Evolutionary conservation across 2,888 invertebrate genomes (phyloP), one percentile per base, ranked within the genome.

Genomic region (Rhingia campestris): DNA sequence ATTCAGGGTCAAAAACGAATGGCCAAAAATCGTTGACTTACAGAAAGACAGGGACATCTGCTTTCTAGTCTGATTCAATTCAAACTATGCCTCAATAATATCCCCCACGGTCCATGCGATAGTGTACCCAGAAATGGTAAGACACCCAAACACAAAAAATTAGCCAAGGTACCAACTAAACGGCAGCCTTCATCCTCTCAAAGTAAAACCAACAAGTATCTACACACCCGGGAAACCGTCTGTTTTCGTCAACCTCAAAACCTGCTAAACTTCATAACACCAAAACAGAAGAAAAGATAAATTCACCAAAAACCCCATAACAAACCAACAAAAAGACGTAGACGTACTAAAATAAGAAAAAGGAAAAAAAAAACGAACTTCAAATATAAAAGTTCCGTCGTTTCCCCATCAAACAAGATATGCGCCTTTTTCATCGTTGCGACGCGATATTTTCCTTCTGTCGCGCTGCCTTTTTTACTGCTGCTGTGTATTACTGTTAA

Each of bases 341-440:
- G 47, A 10, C 45, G 41, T 43, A 47, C 45, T 33, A 45, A 45
- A 59, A 43, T 49, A 35, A 43, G 69, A 56, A 64, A 58, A 47
- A 53, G 63, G 22, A 2, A 59, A 59, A 22, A 56, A 39, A 45
- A 67, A 43, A 43, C 58, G 49, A 76, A 81, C 70, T 80, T 74
- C 74, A 80, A 82, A 75, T 69, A 72, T 49, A 76, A 86, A 81
- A 76, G 79, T 76, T 76, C 80, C 84, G 73, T 86, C 84, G 73
- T 81, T 74, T 59, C 70, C 49, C 66, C 77, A 73, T 82, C 82
- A 82, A 82, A 79, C 73, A 45, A 73, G 77, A 82, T 73, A 67
- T 69, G 82, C 63, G 73, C 67, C 79, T 82, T 82, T 82, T 82
- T 82, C 82, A 79, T 79, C 77, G 69, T 79, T 79, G 82, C 82